Conservation (phyloP, 1,140 invertebrate genomes). For the Tribolium madens region DNA sequence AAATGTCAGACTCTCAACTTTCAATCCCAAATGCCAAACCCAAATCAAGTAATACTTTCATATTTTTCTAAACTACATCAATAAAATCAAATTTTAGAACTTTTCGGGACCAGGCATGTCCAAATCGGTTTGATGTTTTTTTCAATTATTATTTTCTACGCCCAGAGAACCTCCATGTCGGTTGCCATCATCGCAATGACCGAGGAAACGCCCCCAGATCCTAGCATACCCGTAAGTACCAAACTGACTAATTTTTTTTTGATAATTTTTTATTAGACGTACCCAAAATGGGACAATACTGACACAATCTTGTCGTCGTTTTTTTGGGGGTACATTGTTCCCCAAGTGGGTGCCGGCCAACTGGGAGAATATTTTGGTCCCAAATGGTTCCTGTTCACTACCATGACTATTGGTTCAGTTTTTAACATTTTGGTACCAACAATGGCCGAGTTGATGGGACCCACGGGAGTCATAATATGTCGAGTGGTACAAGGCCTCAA, state of each 20-base stretch:
- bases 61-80: background rate
- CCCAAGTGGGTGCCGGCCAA: slow-evolving; percentile 76
- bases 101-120: slow-evolving; percentile 71
- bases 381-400: slow-evolving; percentile 72
- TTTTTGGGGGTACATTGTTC: slow-evolving; percentile 73
- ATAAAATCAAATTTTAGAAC: slow-evolving; percentile 11
- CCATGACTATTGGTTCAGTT: slow-evolving; percentile 70
- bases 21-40: background rate
- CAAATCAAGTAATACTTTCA: slow-evolving; percentile 7
- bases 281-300: slow-evolving; percentile 66
- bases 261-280: slow-evolving; percentile 50
- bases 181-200: slow-evolving; percentile 78
- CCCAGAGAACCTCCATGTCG: slow-evolving; percentile 74
- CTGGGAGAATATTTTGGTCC: slow-evolving; percentile 75
- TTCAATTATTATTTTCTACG: slow-evolving; percentile 72
- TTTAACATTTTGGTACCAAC: slow-evolving; percentile 66
- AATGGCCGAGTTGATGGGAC: slow-evolving; percentile 51
- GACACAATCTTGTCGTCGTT: slow-evolving; percentile 75
- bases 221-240: slow-evolving; percentile 55
- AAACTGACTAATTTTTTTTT: background rate
- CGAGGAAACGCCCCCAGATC: slow-evolving; percentile 56
- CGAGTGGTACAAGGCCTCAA: slow-evolving; percentile 55
- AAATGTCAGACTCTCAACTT: background rate
- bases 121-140: slow-evolving; percentile 74
- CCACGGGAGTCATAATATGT: slow-evolving; percentile 54